These are phyloP conservation scores for Peromyscus aztecus DNA, from an alignment of 2,797 vertebrate genomes.

Conservation along the genomic window DNA sequence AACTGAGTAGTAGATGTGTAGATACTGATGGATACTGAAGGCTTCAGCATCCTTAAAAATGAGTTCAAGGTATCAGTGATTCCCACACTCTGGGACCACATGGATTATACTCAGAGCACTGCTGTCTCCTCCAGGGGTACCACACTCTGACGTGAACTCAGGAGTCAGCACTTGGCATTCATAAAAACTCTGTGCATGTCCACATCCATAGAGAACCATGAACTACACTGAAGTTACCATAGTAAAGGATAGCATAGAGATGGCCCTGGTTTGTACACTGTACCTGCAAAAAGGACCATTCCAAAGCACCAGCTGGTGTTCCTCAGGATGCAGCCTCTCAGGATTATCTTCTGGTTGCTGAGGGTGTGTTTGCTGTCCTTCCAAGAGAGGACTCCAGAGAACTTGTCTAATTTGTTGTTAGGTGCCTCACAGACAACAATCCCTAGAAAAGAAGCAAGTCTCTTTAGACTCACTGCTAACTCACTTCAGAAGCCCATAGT, in stretches of 20 bases:
- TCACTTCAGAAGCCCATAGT: neutral
- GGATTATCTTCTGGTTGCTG: constrained; percentile 91
- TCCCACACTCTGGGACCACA: neutral
- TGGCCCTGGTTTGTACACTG: neutral
- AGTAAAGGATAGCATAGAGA: neutral
- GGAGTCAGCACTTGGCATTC: neutral
- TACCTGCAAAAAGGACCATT: constrained; percentile 93
- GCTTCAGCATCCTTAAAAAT: neutral
- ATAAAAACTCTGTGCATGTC: neutral
- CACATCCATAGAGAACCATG: neutral
- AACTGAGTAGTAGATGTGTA: neutral
- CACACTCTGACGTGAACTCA: neutral
- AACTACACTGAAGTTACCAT: neutral
- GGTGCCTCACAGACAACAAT: constrained; percentile 93
- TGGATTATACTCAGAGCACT: neutral
- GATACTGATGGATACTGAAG: neutral
- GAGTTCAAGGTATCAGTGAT: neutral
- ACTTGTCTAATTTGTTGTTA: constrained; percentile 93
- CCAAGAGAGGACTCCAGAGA: constrained; percentile 91
- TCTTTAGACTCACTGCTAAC: constrained; percentile 4
- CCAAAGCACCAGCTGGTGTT: constrained; percentile 95
- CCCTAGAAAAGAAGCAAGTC: constrained; percentile 85
- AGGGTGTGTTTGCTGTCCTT: constrained; percentile 89
- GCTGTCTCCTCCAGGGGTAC: neutral
- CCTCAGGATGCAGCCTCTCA: constrained; percentile 92